Percentiles rank a stretch among this genome's conserved stretches.
These are phyloP conservation scores for Aphis craccivora DNA, from an alignment of 1,140 invertebrate species.

Conservation along the genomic window DNA sequence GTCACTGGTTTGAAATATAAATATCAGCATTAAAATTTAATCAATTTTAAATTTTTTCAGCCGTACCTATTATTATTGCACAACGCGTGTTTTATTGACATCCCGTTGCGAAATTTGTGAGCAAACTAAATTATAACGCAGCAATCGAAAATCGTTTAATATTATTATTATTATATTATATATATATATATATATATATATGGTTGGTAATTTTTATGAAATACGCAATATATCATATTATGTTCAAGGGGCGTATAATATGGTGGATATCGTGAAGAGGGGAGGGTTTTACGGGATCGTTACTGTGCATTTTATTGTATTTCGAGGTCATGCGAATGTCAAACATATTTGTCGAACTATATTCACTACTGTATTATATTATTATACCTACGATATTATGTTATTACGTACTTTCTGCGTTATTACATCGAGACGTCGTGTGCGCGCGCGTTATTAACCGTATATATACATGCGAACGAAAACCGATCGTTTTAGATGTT, in stretches of 20 bases:
- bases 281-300: not conserved
- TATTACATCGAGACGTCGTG: not conserved
- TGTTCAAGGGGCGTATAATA: constrained; percentile 3
- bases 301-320: not conserved
- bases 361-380: not conserved
- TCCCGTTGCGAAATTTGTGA: not conserved
- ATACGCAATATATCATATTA: constrained; percentile 19
- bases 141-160: constrained; percentile 1
- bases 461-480: not conserved
- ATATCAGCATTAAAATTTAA: not conserved
- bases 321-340: not conserved
- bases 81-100: not conserved
- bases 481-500: not conserved
- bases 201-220: not conserved
- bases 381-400: not conserved
- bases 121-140: not conserved
- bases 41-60: not conserved
- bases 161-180: not conserved
- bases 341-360: not conserved
- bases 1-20: not conserved
- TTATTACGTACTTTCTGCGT: not conserved
- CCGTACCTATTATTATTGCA: not conserved
- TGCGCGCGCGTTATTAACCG: not conserved
- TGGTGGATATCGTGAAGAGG: not conserved
- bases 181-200: not conserved